Base-by-base conservation (phyloP, 2,797 vertebrate genomes). In the Sebastes alutus region DNA sequence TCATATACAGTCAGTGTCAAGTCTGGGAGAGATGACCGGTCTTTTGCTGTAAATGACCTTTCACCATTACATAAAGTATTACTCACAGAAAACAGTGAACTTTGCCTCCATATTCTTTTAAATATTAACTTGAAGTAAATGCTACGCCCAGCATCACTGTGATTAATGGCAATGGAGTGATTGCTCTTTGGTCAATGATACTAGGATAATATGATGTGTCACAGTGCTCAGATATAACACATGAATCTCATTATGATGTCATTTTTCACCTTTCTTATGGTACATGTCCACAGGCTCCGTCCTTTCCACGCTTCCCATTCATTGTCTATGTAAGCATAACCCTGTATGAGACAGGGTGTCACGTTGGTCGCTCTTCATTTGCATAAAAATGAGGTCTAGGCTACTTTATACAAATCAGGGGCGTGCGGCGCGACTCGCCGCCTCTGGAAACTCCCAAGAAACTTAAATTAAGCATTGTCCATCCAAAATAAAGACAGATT, bases 51-150 rank as follows among this genome's bases (percentile, higher is more conserved):
- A 22, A 65, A 61, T 11, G 1, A 80, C 52, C 77, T 89, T 90
- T 88, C 25, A 72, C 14, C 71, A 2, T 58, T 42, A n/a, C 2
- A 3, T 76, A 1, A 78, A 5, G 49, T 14, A 55, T 23, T 63
- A 23, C 11, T 9, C 4, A 16, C 5, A 33, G 27, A 73, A 42
- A 75, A 63, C 23, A 20, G 13, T 81, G 58, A 80, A 67, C 82
- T 84, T 76, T 67, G 20, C 4, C 62, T 1, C 32, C 14, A 38
- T 68, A 35, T 30, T 55, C 25, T 14, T 72, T 77, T 49, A 85
- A 16, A 88, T 77, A 83, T 90, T 87, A 84, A 87, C 75, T 55
- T 18, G 10, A 38, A 9, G 3, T 20, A 20, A 71, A 65, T 6
- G 38, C 62, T 61, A 16, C 0, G 4, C 22, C 25, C 4, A 30